Conservation (phyloP, 2,113 vertebrate genomes). For the Sitta europaea region DNA sequence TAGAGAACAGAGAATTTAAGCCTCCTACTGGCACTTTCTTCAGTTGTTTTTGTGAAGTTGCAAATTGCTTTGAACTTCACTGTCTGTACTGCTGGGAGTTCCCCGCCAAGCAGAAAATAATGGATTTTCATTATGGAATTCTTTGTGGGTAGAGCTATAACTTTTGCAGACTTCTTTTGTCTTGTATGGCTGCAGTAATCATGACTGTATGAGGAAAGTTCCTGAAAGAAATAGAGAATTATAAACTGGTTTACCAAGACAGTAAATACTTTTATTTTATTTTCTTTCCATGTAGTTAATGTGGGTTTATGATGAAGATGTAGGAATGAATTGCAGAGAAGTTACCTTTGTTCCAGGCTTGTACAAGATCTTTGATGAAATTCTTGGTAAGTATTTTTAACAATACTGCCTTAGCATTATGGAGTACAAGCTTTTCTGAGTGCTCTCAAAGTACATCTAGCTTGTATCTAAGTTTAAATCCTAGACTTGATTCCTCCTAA, state of each 20-base stretch:
- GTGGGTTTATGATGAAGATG: slow-evolving; percentile 98
- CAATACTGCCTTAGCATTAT: background rate
- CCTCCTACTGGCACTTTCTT: background rate
- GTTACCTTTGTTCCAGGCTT: slow-evolving; percentile 96
- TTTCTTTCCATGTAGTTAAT: slow-evolving; percentile 79
- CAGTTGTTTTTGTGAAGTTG: background rate
- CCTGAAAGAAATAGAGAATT: background rate
- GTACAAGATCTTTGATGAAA: slow-evolving; percentile 99
- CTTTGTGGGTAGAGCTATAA: background rate
- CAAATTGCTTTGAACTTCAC: background rate
- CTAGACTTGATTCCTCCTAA: background rate
- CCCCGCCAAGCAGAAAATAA: background rate
- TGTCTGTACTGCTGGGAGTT: background rate
- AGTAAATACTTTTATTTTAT: slow-evolving; percentile 6
- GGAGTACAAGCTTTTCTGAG: background rate
- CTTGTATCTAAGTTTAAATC: background rate
- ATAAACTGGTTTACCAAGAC: background rate
- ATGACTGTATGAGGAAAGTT: background rate
- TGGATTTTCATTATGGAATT: background rate
- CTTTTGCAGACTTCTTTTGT: background rate
- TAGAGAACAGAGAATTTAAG: background rate
- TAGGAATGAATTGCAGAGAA: slow-evolving; percentile 95
- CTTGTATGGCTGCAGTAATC: background rate
- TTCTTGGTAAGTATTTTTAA: slow-evolving; percentile 86
- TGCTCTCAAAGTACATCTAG: background rate